These are phyloP conservation scores for Enteromius mattozi DNA, from an alignment of 2,797 vertebrate species.

Conservation along the genomic window DNA sequence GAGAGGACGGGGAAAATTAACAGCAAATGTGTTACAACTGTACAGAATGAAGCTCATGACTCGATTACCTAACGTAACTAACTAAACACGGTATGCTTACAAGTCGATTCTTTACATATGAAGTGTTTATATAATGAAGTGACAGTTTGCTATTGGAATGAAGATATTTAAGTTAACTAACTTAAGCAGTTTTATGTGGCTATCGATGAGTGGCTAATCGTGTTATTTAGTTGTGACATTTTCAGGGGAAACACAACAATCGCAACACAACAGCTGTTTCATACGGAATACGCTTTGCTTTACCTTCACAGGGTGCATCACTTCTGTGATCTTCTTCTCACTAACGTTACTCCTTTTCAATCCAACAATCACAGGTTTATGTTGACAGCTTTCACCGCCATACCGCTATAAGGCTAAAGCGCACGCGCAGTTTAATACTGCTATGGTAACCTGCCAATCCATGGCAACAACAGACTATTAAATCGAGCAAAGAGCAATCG, in stretches of 20 bases:
- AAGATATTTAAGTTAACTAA: slow-evolving; percentile 1
- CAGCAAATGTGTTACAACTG: slow-evolving; percentile 3
- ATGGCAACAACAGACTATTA: slow-evolving; percentile 72
- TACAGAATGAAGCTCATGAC: background rate
- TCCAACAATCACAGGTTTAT: slow-evolving; percentile 32
- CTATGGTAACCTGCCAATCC: slow-evolving; percentile 70
- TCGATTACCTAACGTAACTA: slow-evolving; percentile 8
- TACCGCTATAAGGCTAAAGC: slow-evolving; percentile 53
- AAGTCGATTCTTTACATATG: background rate
- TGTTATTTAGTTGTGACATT: background rate
- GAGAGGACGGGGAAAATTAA: background rate
- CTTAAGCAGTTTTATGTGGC: background rate
- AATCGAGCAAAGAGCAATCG: slow-evolving; percentile 64
- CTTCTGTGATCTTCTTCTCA: slow-evolving; percentile 38
- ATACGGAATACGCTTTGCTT: background rate
- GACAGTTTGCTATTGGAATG: background rate
- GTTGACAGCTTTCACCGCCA: slow-evolving; percentile 68
- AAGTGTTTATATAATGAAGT: background rate
- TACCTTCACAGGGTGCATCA: slow-evolving; percentile 76
- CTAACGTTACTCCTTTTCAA: background rate
- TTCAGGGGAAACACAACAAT: background rate
- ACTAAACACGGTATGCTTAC: background rate
- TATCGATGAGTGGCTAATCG: slow-evolving; percentile 11
- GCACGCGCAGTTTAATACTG: slow-evolving; percentile 71
- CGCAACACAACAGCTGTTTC: background rate